Evolutionary conservation across 2,888 invertebrate species (phyloP), one percentile per base, ranked within the genome.

Genomic region (Ligdia adustata): DNA sequence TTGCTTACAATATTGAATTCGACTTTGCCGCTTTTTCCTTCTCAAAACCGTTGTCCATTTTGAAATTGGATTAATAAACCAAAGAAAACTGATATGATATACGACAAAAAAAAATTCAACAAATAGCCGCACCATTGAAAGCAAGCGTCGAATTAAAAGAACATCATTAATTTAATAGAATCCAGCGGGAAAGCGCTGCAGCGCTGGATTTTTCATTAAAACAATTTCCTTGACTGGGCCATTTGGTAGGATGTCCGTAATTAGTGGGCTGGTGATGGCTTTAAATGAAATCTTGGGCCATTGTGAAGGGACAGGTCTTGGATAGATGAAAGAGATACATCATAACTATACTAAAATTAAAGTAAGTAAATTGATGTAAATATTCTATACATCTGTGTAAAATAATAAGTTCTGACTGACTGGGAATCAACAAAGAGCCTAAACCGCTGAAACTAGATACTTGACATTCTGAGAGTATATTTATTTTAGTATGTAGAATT

Each of bases 151-250:
- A 41, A 47, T 38, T 41, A 51, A 38, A 53, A 47, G 33, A 42
- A 39, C 40, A 55, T 35, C 20, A 26, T 29, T 39, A 39, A 44
- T 40, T 47, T 37, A 46, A 51, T 45, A 32, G 22, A 51, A 51
- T 45, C 24, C 34, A 44, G 48, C 40, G 22, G 41, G 12, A 34
- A 33, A 42, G 31, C 37, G 46, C 50, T 46, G 39, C 42, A 43
- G 32, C 43, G 47, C 45, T 56, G 75, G 64, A 75, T 77, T 78
- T 79, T 79, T 79, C 77, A 76, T 80, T 78, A 75, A 79, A 78
- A 77, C 77, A 79, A 77, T 79, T 75, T 71, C 72, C 66, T 65
- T 58, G 64, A 66, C 60, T 69, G 68, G 38, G 14, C 68, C 69
- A 69, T 76, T 75, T 66, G 32, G 67, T 69, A 63, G 69, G 76